Evolutionary conservation across 1,140 invertebrate species (phyloP).

Genomic region (Pseudomyrmex gracilis): DNA sequence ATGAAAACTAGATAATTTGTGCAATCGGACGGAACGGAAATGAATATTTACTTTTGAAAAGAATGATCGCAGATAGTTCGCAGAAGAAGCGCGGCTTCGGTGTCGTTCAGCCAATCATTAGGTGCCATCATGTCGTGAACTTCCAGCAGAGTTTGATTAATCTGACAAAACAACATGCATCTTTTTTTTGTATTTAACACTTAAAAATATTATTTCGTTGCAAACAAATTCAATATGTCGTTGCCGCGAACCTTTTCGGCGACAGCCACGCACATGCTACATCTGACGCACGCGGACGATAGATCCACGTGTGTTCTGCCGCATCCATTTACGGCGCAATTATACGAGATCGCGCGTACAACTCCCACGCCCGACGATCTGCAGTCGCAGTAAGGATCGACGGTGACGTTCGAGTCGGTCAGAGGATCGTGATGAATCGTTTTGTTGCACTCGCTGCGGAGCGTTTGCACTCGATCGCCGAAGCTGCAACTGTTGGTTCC

Average conservation of each 20-base stretch:
- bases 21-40: neutral
- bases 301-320: constrained; percentile 65
- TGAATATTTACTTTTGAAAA: constrained; percentile 77
- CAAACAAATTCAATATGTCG: neutral
- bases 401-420: constrained; percentile 32
- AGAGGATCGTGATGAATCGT: neutral
- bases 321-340: neutral
- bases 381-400: constrained; percentile 70
- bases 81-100: constrained; percentile 67
- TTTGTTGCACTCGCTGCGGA: neutral
- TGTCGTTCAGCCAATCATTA: constrained; percentile 67
- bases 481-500: constrained; percentile 1
- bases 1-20: neutral
- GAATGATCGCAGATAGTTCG: constrained; percentile 76
- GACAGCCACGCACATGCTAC: constrained; percentile 77
- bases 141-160: constrained; percentile 76
- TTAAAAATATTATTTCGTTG: neutral
- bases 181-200: neutral
- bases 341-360: constrained; percentile 75
- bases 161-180: constrained; percentile 66
- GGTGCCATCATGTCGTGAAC: constrained; percentile 69
- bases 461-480: neutral
- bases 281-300: constrained; percentile 79
- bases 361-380: constrained; percentile 62
- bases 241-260: constrained; percentile 74